Evolutionary conservation across 2,888 invertebrate species (phyloP).

Genomic region (Caenorhabditis becei): DNA sequence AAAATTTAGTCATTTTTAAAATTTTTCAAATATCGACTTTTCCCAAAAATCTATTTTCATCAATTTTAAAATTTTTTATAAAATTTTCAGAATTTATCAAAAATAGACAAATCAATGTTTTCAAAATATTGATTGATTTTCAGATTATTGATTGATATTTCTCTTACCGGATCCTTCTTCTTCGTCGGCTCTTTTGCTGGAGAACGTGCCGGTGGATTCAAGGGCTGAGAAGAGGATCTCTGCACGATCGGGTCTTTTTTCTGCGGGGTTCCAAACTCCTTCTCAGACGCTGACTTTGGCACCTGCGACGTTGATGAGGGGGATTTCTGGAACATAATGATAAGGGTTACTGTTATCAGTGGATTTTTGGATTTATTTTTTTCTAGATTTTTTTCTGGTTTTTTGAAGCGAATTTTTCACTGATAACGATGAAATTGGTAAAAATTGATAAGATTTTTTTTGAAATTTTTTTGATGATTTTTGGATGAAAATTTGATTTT

Average conservation of each 20-base stretch:
- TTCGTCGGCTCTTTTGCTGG: background rate
- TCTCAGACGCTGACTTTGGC: constrained; percentile 11
- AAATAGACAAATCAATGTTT: no score
- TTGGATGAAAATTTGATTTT: no score
- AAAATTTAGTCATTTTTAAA: no score
- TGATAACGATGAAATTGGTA: no score
- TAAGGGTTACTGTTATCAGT: constrained; percentile 6
- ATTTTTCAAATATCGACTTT: no score
- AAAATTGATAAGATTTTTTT: no score
- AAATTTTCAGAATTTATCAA: no score
- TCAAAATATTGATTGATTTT: constrained; percentile 8
- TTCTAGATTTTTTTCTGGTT: background rate
- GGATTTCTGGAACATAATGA: constrained; percentile 12
- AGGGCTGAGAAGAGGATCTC: background rate
- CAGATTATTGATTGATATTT: background rate
- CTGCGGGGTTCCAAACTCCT: constrained; percentile 1
- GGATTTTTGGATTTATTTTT: constrained; percentile 8
- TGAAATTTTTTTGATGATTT: no score
- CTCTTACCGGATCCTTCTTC: background rate
- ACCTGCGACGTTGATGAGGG: constrained; percentile 6
- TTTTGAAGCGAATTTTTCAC: background rate
- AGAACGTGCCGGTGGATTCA: background rate
- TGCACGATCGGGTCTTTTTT: constrained; percentile 8
- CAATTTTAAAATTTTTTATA: background rate
- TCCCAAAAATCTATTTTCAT: no score